Base-by-base conservation (phyloP, 2,888 invertebrate species). In the Diplazon laetatorius region DNA sequence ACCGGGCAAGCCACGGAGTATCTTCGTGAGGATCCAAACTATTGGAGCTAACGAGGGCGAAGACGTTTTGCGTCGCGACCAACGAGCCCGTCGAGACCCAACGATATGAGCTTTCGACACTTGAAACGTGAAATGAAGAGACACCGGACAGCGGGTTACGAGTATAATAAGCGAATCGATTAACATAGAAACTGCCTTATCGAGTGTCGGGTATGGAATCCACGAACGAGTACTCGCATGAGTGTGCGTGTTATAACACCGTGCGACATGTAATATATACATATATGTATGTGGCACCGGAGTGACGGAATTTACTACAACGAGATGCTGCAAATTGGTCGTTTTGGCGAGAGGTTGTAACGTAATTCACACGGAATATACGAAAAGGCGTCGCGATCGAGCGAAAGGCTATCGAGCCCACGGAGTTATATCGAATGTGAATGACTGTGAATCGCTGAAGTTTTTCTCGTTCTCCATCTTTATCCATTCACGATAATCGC, bases 131-230 rank as follows among this genome's bases (percentile, higher is more conserved):
- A 68, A 52, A 66, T 73, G 39, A 70, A 69, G 42, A 76, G 39
- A 63, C 44, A 68, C 52, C 30, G 37, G n/a, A 68, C 37, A 76
- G n/a, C 71, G 57, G 60, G 55, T 55, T 71, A 30, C 22, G 35
- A 63, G 30, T 55, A 65, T 74, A 70, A 82, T 80, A 80, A 82
- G 80, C 55, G 75, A 73, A 80, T 78, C 76, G 82, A 83, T 84
- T 83, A 84, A 79, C 83, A 81, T 83, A 82, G 82, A 76, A 82
- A 83, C 76, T 71, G 72, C 80, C 66, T 75, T 73, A 81, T 81
- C 70, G 63, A 76, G 70, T 59, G 35, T 63, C 57, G 55, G 20
- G 20, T 68, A 35, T 60, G n/a, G n/a, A n/a, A n/a, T n/a, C n/a
- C n/a, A 68, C 62, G 68, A 57, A 39, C n/a, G 16, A 25, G 59